These are phyloP conservation scores for Myiotriccus ornatus DNA, from an alignment of 2,797 vertebrate genomes.

Conservation along the genomic window DNA sequence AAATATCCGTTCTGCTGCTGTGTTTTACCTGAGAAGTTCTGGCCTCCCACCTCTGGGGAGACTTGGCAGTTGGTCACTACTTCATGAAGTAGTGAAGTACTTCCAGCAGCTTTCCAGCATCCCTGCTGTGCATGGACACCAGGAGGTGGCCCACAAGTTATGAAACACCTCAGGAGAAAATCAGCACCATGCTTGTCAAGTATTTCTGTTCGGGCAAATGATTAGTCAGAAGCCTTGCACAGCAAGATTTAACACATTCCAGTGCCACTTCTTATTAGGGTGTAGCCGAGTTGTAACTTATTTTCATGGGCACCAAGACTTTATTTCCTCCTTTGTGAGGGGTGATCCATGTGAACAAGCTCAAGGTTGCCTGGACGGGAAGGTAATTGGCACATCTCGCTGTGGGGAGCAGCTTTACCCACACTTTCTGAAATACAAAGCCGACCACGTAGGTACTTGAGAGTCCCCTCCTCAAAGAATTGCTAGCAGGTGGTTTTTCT, in stretches of 20 bases:
- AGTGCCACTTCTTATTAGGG: neutral
- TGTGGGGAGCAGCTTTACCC: neutral
- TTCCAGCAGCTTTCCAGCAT: neutral
- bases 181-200: neutral
- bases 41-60: neutral
- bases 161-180: conserved; percentile 53
- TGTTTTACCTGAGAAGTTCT: neutral
- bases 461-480: neutral
- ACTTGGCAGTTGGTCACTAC: neutral
- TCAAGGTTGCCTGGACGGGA: neutral
- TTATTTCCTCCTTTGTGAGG: conserved; percentile 20
- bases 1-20: neutral
- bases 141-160: neutral
- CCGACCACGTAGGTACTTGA: rapidly evolving
- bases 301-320: neutral
- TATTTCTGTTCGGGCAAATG: neutral
- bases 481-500: neutral
- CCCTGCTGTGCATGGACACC: neutral
- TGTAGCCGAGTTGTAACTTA: neutral
- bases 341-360: neutral
- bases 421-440: neutral
- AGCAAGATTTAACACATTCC: neutral
- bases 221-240: neutral
- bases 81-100: neutral
- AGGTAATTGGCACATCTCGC: neutral